Base-by-base conservation (phyloP, 2,888 invertebrate species). In the Netelia melanura region DNA sequence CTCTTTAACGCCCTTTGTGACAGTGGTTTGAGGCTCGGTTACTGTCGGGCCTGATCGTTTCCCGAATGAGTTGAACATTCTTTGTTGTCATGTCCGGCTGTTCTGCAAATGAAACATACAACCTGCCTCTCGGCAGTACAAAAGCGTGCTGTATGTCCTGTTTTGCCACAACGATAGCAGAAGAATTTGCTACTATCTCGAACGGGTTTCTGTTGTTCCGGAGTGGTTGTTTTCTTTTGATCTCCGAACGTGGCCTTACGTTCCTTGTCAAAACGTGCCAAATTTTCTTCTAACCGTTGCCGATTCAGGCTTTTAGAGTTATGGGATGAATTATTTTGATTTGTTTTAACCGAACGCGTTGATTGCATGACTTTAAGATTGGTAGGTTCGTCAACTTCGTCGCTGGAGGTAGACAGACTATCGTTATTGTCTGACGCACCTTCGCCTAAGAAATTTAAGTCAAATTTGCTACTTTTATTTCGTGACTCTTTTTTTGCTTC, bases 71-170 rank as follows among this genome's bases (percentile, higher is more conserved):
- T 44, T 58, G 81, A 56, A 38, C 76, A 82, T 11, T 82, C 71
- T 38, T 61, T n/a, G 52, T 83, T 83, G 8, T 44, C 56, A 38
- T 78, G 83, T 11, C 84, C 78, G 1, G n/a, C 74, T 8, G 21
- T 48, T 62, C 48, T 23, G n/a, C 81, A 82, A 3, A 17, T 21
- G 11, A 62, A 17, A 44, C 85, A 85, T 25, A 85, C 71, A 11
- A 65, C 56, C 65, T 78, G 78, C n/a, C 85, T 43, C 54, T 85
- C 78, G 64, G 17, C 56, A 30, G 52, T 78, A 52, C 81, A 85
- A 30, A 52, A 81, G 48, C 85, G 81, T 8, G 74, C 44, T 14
- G 44, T n/a, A 62, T 84, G 84, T 11, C 17, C 79, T 75, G 3
- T 30, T 38, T 17, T 80, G 67, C 83, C 80, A 25, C 75, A 83